Percentiles rank a stretch among this genome's conserved stretches.
Evolutionary conservation across 2,113 vertebrate species (phyloP).

Genomic region (Paracanthobrama guichenoti): DNA sequence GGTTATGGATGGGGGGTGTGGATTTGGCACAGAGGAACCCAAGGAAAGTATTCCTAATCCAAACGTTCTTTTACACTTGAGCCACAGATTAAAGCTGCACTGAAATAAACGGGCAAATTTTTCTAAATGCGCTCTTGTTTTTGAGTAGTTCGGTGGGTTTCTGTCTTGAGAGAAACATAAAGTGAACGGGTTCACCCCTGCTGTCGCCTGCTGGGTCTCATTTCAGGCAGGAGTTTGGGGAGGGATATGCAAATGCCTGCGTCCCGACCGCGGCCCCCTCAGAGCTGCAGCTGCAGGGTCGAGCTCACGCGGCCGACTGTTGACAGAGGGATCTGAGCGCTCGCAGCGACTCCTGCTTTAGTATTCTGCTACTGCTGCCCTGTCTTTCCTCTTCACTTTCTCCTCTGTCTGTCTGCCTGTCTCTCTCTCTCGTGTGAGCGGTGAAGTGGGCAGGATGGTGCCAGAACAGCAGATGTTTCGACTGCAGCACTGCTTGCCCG

Average conservation of each 20-base stretch:
- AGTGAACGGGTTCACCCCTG: conserved; percentile 31
- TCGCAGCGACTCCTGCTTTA: background rate
- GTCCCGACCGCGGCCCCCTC: background rate
- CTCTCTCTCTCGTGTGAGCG: conserved; percentile 12
- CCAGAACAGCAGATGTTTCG: conserved; percentile 67
- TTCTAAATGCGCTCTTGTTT: background rate
- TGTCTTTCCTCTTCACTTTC: conserved; percentile 28
- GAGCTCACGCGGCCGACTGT: background rate
- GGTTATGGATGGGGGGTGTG: background rate
- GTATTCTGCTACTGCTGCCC: conserved; percentile 40
- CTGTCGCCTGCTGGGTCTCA: conserved; percentile 26
- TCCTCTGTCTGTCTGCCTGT: conserved; percentile 45
- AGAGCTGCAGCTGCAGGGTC: conserved; percentile 20
- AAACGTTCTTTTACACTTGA: background rate
- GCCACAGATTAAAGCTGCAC: background rate
- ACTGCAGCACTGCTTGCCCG: conserved; percentile 50
- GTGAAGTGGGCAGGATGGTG: conserved; percentile 60
- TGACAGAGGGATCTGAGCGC: background rate
- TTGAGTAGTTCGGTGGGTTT: background rate
- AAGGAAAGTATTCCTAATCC: conserved; percentile 7
- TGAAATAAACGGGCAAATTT: background rate
- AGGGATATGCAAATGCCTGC: conserved; percentile 3
- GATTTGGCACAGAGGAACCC: background rate
- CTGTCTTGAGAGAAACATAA: conserved; percentile 3
- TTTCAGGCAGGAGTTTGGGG: conserved; percentile 16